Evolutionary conservation across 2,113 vertebrate genomes (phyloP), one percentile per base, ranked within the genome.

Genomic region (Pontoporia blainvillei): DNA sequence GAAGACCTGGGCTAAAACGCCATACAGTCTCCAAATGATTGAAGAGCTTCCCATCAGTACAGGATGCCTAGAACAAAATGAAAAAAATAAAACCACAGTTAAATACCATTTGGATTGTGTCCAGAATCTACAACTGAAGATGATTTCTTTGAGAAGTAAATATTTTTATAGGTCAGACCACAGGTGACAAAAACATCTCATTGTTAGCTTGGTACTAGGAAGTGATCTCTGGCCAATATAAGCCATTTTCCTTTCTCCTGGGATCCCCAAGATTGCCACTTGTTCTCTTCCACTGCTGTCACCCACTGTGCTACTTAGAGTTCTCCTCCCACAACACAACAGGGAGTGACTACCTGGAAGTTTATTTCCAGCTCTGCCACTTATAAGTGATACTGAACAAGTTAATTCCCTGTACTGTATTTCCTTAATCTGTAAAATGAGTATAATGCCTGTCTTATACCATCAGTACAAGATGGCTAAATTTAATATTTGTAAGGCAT

Each of bases 1-100:
- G 99, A 96, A 99, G 99, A 34, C 99, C 99, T 0, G 99, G 99
- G 93, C 99, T 99, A 98, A 99, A 99, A 72, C 99, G 99, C 99
- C 99, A 99, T 72, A 99, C 98, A 0, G 99, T 99, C 98, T 99
- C 99, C 98, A 99, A 96, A 97, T 99, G 99, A 98, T 99, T 99
- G 97, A 99, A 99, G 64, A 99, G 99, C 92, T 98, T 99, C 27
- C 99, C 99, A 1, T 99, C 99, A 2, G 99, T 99, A 97, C 99
- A 99, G 31, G 99, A 99, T 3, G 99, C 99, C 99, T 99, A 91
- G 49, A 97, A 97, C 1, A 84, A 95, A 96, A 96, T 44, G 86
- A 97, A 95, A 93, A n/a, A 67, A 20, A 31, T 2, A 54, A 78
- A 75, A 9, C 82, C 66, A 87, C 10, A 79, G 1, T 94, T 52